Base-by-base conservation (phyloP, 1,140 invertebrate species). In the Hyles euphorbiae region DNA sequence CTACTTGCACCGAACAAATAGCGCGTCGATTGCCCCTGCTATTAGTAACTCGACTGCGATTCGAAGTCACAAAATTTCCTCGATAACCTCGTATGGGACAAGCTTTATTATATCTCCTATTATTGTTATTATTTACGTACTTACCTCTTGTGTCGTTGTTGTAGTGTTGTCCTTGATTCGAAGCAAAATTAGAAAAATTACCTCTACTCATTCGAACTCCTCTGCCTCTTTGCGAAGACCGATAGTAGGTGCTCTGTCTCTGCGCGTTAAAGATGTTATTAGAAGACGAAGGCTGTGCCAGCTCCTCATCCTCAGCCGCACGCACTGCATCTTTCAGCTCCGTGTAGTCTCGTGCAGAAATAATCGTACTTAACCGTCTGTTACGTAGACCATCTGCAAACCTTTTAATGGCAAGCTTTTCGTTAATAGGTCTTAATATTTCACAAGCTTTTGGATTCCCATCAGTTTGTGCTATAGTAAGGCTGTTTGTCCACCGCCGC, bases 371-470 rank as follows among this genome's bases (percentile, higher is more conserved):
- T 33, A 63, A 33, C 5, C 54, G 52, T 9, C 61, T 54, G 34
- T 63, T 56, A 3, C 58, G 11, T 36, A 64, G 32, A 0, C 62
- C 62, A 52, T 64, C 62, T 43, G 54, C 48, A 56, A 64, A 57
- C 32, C 34, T 59, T 64, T 64, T 59, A 33, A 60, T 56, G 7
- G 56, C 62, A 5, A 60, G 36, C 33, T 50, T 49, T 45, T 65
- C 54, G n/a, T 65, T 65, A 44, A 65, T 58, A 1, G 63, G 63
- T 36, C 47, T 58, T 45, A 63, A 48, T 4, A 63, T 50, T 10
- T 49, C 50, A 46, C 7, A 55, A 3, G 56, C 45, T 9, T 50
- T 52, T 1, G n/a, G 6, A 45, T 60, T 60, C 22, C 12, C 4
- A n/a, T 54, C 34, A 3, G 34, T 8, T 32, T 58, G 56, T 5